phyloP scores from a whole-genome alignment of 1,140 invertebrate species.

The Drosophila pectinifera region DNA sequence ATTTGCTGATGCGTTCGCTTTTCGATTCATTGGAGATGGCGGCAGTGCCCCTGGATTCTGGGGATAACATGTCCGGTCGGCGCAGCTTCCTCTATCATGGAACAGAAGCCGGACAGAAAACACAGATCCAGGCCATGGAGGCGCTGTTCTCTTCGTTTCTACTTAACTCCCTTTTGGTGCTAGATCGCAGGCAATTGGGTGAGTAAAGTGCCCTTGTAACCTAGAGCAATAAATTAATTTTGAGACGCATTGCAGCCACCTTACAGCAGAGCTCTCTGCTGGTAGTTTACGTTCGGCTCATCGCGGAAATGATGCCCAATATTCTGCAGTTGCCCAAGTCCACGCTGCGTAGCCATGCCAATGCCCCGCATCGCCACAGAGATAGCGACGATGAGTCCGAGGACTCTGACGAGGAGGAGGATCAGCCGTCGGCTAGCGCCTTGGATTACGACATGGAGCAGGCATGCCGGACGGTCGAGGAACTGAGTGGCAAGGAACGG shows the following conservation, averaged over 20 bases:
- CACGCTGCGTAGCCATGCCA: slow-evolving; percentile 55
- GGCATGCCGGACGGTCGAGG: slow-evolving; percentile 60
- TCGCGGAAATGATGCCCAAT: slow-evolving; percentile 85
- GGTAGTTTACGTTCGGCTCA: slow-evolving; percentile 67
- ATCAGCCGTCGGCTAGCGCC: slow-evolving; percentile 65
- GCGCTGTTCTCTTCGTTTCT: slow-evolving; percentile 82
- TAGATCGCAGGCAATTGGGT: slow-evolving; percentile 89
- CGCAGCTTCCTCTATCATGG: slow-evolving; percentile 40
- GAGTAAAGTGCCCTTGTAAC: slow-evolving; percentile 53
- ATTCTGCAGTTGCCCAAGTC: slow-evolving; percentile 78
- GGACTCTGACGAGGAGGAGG: slow-evolving; percentile 85
- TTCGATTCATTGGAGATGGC: slow-evolving; percentile 34
- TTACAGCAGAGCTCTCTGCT: slow-evolving; percentile 60
- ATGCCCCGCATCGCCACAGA: slow-evolving; percentile 84
- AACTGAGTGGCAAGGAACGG: slow-evolving; percentile 84
- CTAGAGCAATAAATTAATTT: background rate
- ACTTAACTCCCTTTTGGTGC: slow-evolving; percentile 88
- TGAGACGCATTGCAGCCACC: slow-evolving; percentile 7
- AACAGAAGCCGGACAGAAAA: background rate
- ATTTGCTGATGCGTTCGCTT: slow-evolving; percentile 81
- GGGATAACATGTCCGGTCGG: slow-evolving; percentile 16
- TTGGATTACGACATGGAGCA: slow-evolving; percentile 70
- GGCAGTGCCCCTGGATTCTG: background rate
- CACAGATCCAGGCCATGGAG: slow-evolving; percentile 21
- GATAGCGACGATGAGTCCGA: slow-evolving; percentile 86